A percentile compares a stretch with the other conserved stretches of the same genome.
phyloP scores from a whole-genome alignment of 2,888 invertebrate species.

The Eupithecia vulgata region DNA sequence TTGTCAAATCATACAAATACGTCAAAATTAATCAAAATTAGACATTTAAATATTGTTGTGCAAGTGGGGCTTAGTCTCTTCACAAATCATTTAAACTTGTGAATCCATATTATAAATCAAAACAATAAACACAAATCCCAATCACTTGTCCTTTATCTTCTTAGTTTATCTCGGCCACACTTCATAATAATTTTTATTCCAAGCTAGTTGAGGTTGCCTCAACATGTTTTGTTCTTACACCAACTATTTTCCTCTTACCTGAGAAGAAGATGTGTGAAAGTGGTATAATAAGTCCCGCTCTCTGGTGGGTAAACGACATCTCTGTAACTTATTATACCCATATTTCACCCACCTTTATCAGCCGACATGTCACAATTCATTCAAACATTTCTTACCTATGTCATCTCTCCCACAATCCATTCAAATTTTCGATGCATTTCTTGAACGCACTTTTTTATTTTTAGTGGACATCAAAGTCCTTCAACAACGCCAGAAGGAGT shows the following conservation, averaged over 20 bases:
- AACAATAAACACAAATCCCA: background rate
- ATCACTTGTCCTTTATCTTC: background rate
- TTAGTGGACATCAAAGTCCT: constrained; percentile 77
- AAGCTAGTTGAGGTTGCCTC: background rate
- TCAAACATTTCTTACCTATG: background rate
- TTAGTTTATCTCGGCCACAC: background rate
- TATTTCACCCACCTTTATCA: background rate
- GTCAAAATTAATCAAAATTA: too few relatives aligned
- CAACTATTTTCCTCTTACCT: background rate
- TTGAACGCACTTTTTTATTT: constrained; percentile 36
- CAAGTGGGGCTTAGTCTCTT: too few relatives aligned
- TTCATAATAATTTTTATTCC: background rate
- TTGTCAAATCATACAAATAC: too few relatives aligned
- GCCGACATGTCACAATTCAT: background rate
- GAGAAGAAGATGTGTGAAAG: background rate
- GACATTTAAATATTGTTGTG: too few relatives aligned
- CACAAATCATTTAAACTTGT: background rate
- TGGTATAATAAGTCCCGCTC: background rate
- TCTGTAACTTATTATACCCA: background rate
- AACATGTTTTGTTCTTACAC: background rate
- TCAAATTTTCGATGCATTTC: background rate
- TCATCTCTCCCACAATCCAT: background rate
- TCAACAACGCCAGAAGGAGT: constrained; percentile 67
- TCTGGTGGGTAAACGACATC: background rate
- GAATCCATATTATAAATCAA: background rate